Conservation (phyloP, 2,113 vertebrate species). For the Nymphicus hollandicus region DNA sequence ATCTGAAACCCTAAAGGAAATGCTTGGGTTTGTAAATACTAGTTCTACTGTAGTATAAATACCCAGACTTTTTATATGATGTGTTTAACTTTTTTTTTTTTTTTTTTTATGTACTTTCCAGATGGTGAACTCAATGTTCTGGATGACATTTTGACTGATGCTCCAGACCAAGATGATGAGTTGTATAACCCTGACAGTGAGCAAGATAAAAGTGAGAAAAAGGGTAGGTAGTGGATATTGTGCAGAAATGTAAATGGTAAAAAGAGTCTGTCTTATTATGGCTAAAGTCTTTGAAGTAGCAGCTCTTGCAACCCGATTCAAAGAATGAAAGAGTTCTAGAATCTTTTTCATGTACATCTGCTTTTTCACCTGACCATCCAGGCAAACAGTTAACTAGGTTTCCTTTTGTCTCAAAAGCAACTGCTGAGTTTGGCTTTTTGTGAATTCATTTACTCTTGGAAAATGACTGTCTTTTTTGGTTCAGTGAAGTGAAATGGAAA, state of each 20-base stretch:
- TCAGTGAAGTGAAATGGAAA: background rate
- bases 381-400: background rate
- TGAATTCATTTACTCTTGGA: background rate
- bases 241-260: background rate
- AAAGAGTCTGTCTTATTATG: background rate
- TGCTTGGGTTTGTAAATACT: background rate
- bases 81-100: slow-evolving; percentile 12
- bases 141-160: slow-evolving; percentile 97
- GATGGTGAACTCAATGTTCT: slow-evolving; percentile 96
- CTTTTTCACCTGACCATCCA: background rate
- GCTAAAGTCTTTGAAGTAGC: background rate
- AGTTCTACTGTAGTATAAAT: background rate
- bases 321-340: background rate
- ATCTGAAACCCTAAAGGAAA: background rate
- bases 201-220: slow-evolving; percentile 92
- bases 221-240: slow-evolving; percentile 75
- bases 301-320: background rate
- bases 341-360: background rate
- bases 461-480: background rate
- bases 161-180: slow-evolving; percentile 97
- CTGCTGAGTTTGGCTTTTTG: background rate
- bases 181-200: slow-evolving; percentile 96
- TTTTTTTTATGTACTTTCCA: slow-evolving; percentile 63
- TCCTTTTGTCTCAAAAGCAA: background rate
- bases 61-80: background rate